Conservation (phyloP, 2,888 invertebrate genomes). For the Acleris cristana region DNA sequence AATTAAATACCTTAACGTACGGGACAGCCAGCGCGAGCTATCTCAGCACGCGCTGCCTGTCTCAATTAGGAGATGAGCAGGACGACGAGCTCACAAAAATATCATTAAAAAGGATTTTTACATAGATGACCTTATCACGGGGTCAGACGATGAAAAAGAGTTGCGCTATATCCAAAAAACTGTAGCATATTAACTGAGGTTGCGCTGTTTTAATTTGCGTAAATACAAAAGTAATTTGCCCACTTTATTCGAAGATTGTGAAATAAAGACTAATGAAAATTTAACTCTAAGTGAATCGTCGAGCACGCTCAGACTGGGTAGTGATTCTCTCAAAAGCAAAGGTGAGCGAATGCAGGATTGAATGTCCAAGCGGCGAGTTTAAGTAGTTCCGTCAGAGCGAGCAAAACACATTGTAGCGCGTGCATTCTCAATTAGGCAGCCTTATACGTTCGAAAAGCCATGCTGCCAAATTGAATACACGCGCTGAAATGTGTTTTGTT, state of each 20-base stretch:
- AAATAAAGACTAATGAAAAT: constrained; percentile 27
- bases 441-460: too few species aligned
- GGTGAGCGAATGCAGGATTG: too few species aligned
- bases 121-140: constrained; percentile 39
- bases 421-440: too few species aligned
- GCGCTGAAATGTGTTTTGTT: too few species aligned
- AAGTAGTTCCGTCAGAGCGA: too few species aligned
- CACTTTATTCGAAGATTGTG: constrained; percentile 25
- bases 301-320: constrained; percentile 44
- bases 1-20: constrained; percentile 42
- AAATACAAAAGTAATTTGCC: constrained; percentile 39
- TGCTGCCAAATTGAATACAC: too few species aligned
- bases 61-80: constrained; percentile 40
- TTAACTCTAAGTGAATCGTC: constrained; percentile 42
- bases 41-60: constrained; percentile 40
- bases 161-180: constrained; percentile 32
- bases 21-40: constrained; percentile 40
- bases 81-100: constrained; percentile 17
- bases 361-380: too few species aligned
- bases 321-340: too few species aligned
- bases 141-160: constrained; percentile 28
- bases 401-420: too few species aligned
- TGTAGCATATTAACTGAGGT: constrained; percentile 18
- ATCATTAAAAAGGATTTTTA: constrained; percentile 41
- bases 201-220: constrained; percentile 37